Base-by-base conservation (phyloP, 2,888 invertebrate genomes). In the Leucophenga montana region DNA sequence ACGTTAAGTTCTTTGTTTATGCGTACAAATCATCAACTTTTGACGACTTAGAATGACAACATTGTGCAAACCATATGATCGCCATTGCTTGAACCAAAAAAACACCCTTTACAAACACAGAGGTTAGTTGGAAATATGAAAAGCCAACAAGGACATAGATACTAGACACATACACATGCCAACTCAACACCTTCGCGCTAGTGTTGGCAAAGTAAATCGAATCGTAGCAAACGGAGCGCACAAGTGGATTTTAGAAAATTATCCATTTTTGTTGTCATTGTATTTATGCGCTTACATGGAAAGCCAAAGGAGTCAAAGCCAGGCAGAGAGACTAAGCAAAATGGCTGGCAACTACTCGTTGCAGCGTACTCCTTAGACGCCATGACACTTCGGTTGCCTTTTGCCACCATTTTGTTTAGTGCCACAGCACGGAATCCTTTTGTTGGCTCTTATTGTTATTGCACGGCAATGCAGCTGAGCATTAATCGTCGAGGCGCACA, bases 181-280 rank as follows among this genome's bases (percentile, higher is more conserved):
- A 50, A 50, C 18, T 50, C 50, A 50, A 50, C 50, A 50, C 50
- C 18, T 50, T 18, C 14, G n/a, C 50, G 18, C 50, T 16, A 11
- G 50, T 50, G 50, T 50, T 6, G n/a, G 16, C 50, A 1, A n/a
- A 50, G 50, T 50, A 50, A 20, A 64, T 22, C 27, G 39, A 16
- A 33, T 61, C 22, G 33, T 16, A 39, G 18, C 50, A 53, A 54
- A 16, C 22, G 20, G 14, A 33, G 66, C 66, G 39, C 44, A 56
- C 66, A 66, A 66, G 44, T 46, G 66, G 54, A 66, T 54, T 66
- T 66, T 44, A 44, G 13, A 22, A 66, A 56, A 66, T 66, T 66
- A 66, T 66, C 66, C 66, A 56, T 66, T 66, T 66, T 48, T 54
- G 66, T 66, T 66, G 66, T 66, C 53, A 33, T 66, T 66, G 66